phyloP scores from a whole-genome alignment of 2,797 vertebrate genomes.

The Pipistrellus nathusii region DNA sequence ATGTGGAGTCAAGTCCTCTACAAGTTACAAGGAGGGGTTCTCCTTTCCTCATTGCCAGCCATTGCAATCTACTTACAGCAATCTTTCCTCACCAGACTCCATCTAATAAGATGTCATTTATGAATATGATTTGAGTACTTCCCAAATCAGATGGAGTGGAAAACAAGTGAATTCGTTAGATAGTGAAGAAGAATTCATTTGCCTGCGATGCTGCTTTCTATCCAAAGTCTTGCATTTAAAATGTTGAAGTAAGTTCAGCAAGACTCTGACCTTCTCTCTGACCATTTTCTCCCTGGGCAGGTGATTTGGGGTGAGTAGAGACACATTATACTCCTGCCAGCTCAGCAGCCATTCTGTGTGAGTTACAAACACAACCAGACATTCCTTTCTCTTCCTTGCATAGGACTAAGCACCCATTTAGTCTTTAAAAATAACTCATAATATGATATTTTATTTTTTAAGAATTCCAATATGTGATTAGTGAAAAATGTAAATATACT shows the following conservation, averaged over 20 bases:
- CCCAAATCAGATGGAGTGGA: background rate
- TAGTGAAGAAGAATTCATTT: background rate
- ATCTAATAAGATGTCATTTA: background rate
- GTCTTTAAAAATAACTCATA: background rate
- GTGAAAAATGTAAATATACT: constrained; percentile 38
- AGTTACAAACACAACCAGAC: background rate
- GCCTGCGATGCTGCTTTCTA: background rate
- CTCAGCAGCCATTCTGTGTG: too few relatives aligned
- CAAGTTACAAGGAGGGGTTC: background rate
- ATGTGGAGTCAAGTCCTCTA: background rate
- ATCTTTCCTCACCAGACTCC: constrained; percentile 7
- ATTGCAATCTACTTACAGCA: background rate
- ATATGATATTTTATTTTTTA: background rate
- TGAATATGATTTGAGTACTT: constrained; percentile 52
- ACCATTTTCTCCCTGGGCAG: too few relatives aligned
- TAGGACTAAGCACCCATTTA: background rate
- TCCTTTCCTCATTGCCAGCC: constrained; percentile 48
- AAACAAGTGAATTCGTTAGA: constrained; percentile 18
- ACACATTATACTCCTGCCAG: too few relatives aligned
- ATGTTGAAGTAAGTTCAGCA: background rate
- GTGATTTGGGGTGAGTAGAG: too few relatives aligned
- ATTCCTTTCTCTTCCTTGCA: background rate
- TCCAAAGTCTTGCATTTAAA: constrained; percentile 14
- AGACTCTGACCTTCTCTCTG: background rate
- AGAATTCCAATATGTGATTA: background rate